Conservation (phyloP, 2,888 invertebrate species). For the Drosophila kuntzei region DNA sequence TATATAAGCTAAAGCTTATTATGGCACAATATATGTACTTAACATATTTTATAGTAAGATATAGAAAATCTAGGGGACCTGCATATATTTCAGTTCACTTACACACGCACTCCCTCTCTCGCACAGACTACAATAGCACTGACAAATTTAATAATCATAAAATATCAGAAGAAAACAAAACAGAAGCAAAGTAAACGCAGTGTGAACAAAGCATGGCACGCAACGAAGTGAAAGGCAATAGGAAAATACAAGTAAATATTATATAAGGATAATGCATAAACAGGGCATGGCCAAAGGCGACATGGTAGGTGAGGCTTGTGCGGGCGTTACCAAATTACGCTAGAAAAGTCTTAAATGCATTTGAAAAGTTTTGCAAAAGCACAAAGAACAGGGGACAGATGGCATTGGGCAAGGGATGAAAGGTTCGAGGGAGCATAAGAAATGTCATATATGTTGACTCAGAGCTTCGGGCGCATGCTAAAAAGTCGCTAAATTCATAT, state of each 20-base stretch:
- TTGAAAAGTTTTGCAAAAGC: slow-evolving; percentile 65
- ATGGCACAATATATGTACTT: not conserved
- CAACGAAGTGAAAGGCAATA: slow-evolving; percentile 30
- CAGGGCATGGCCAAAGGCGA: slow-evolving; percentile 27
- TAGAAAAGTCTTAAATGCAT: slow-evolving; percentile 73
- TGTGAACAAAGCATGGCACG: slow-evolving; percentile 51
- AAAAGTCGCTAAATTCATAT: slow-evolving; percentile 65
- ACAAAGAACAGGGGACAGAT: not conserved
- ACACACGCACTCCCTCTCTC: not conserved
- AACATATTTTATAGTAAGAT: not conserved
- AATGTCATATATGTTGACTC: slow-evolving; percentile 68
- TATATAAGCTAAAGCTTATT: too few species aligned
- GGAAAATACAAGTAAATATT: slow-evolving; percentile 30
- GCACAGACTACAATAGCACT: slow-evolving; percentile 7
- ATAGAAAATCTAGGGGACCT: not conserved
- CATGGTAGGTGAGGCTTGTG: not conserved
- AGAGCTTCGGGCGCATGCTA: slow-evolving; percentile 38
- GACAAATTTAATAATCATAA: slow-evolving; percentile 67
- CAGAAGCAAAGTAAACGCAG: slow-evolving; percentile 47
- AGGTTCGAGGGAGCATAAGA: not conserved
- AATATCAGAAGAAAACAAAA: slow-evolving; percentile 41
- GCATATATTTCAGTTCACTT: not conserved
- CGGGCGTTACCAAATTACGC: slow-evolving; percentile 51
- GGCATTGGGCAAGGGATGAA: not conserved
- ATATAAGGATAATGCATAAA: slow-evolving; percentile 46